These are phyloP conservation scores for Agrotis ipsilon DNA, from an alignment of 2,888 invertebrate species.

Conservation along the genomic window DNA sequence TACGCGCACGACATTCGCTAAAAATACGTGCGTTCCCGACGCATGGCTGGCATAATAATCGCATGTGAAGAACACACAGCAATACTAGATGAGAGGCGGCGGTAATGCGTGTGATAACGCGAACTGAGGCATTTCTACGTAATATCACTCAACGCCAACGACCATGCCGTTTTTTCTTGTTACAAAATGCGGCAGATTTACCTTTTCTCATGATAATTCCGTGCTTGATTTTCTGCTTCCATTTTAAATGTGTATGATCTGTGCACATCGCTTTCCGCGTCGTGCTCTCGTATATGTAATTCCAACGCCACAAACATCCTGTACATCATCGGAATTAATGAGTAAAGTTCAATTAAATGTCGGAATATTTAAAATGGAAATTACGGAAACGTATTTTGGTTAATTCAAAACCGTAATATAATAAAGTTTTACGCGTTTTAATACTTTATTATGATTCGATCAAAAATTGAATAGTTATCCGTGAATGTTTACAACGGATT, in stretches of 20 bases:
- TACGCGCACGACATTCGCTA: conserved; percentile 65
- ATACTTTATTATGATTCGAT: conserved; percentile 27
- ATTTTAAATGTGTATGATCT: not conserved
- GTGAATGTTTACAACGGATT: conserved; percentile 31
- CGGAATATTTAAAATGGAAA: conserved; percentile 1
- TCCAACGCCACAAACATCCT: not conserved
- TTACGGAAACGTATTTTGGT: conserved; percentile 7
- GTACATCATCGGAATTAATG: conserved; percentile 7
- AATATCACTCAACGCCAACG: conserved; percentile 40
- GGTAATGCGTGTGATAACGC: conserved; percentile 52
- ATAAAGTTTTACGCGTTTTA: conserved; percentile 35
- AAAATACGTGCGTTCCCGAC: conserved; percentile 64
- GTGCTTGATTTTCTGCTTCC: not conserved
- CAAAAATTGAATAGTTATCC: conserved; percentile 39
- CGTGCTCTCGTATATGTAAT: not conserved
- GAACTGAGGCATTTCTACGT: conserved; percentile 39
- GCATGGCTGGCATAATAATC: conserved; percentile 68
- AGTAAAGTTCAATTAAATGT: conserved; percentile 1
- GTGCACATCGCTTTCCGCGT: not conserved
- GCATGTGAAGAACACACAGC: conserved; percentile 44
- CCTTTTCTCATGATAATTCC: not conserved
- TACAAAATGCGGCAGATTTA: conserved; percentile 18
- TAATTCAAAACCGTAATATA: conserved; percentile 34
- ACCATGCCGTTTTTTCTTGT: conserved; percentile 15
- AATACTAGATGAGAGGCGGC: conserved; percentile 54